These are phyloP conservation scores for Entomobrya proxima DNA, from an alignment of 2,888 invertebrate species.

Conservation along the genomic window DNA sequence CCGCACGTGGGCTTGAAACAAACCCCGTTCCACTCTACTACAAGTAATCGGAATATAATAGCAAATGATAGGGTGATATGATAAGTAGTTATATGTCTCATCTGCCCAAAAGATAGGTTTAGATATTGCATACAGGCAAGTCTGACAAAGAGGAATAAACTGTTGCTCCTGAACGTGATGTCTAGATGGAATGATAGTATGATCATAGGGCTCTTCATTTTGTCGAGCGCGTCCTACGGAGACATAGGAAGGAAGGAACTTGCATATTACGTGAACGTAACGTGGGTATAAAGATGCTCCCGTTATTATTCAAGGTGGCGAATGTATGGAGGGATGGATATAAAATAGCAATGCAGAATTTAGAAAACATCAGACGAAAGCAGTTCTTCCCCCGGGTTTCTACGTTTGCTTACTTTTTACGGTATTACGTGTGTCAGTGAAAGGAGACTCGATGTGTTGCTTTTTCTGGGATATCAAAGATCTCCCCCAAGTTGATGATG, in stretches of 20 bases:
- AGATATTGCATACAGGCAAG: neutral
- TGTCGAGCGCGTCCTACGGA: too few species aligned
- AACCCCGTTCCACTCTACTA: constrained; percentile 35
- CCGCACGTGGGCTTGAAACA: constrained; percentile 61
- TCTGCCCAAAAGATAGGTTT: neutral
- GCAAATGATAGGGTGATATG: constrained; percentile 46
- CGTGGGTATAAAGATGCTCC: neutral
- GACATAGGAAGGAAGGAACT: too few species aligned
- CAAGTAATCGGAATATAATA: constrained; percentile 39
- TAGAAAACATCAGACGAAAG: neutral
- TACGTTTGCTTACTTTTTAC: constrained; percentile 10
- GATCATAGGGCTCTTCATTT: too few species aligned
- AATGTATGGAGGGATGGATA: neutral
- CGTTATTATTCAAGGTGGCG: neutral
- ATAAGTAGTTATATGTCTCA: constrained; percentile 24
- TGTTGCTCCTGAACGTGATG: neutral
- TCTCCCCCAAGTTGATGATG: constrained; percentile 21
- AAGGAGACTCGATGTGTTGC: constrained; percentile 11
- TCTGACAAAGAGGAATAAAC: neutral
- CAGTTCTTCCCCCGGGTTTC: constrained; percentile 42
- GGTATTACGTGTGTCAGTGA: neutral
- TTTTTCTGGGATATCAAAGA: constrained; percentile 26
- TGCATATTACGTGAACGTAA: too few species aligned
- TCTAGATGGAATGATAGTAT: neutral
- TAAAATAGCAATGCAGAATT: neutral